Evolutionary conservation across 2,113 vertebrate genomes (phyloP).

Genomic region (Fregetta grallaria): DNA sequence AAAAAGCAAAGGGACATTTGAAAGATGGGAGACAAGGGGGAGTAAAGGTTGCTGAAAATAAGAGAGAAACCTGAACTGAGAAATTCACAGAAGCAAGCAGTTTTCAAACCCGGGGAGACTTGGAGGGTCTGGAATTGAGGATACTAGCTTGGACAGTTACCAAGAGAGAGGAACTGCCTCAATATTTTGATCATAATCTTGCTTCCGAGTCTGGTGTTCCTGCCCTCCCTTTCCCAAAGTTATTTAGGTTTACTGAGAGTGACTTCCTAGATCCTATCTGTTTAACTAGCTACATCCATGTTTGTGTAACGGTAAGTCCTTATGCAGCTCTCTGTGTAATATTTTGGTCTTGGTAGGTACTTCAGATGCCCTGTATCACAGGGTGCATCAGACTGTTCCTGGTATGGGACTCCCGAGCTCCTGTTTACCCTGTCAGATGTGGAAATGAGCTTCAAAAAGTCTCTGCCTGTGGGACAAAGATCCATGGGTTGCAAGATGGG

Average conservation of each 20-base stretch:
- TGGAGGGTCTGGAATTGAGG: neutral
- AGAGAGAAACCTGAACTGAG: neutral
- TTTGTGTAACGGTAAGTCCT: neutral
- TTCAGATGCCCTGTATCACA: neutral
- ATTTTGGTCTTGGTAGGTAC: neutral
- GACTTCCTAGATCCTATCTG: neutral
- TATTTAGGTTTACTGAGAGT: neutral
- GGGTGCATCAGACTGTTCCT: neutral
- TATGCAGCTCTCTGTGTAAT: neutral
- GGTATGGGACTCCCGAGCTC: neutral
- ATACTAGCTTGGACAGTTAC: neutral
- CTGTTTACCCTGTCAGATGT: neutral
- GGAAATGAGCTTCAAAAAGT: neutral
- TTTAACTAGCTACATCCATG: neutral
- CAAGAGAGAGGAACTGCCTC: neutral
- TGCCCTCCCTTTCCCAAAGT: neutral
- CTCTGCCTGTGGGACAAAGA: neutral
- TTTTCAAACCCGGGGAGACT: neutral
- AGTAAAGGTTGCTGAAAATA: neutral
- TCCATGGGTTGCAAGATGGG: neutral
- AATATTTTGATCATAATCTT: slow-evolving; percentile 1
- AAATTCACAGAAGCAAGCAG: neutral
- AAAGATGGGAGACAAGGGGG: neutral
- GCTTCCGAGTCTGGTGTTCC: neutral
- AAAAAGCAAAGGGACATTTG: neutral